Conservation (phyloP, 1,140 invertebrate species). For the Papilio helenus region DNA sequence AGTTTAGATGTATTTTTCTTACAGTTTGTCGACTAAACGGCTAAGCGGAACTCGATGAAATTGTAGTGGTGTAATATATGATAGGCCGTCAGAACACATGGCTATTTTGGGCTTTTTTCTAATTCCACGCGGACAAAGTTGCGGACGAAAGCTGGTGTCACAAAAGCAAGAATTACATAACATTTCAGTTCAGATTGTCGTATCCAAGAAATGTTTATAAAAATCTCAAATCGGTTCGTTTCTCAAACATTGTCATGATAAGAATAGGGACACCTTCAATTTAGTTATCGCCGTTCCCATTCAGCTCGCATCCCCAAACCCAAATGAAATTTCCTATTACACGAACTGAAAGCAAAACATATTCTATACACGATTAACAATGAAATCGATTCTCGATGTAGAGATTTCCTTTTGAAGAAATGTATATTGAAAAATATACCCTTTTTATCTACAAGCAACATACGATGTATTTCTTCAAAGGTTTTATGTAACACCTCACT, state of each 20-base stretch:
- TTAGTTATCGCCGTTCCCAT: background rate
- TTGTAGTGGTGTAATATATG: too few species aligned
- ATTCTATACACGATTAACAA: background rate
- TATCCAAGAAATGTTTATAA: background rate
- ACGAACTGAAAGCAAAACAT: conserved; percentile 16
- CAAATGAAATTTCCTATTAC: background rate
- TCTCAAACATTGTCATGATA: conserved; percentile 15
- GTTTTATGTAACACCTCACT: background rate
- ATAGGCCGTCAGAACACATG: too few species aligned
- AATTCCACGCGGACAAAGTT: too few species aligned
- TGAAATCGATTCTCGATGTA: background rate
- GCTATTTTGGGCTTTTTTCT: too few species aligned
- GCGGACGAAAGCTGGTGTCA: background rate
- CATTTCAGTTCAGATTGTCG: background rate
- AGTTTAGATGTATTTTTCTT: too few species aligned
- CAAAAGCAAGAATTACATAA: background rate
- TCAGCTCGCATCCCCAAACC: conserved; percentile 5
- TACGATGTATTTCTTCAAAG: background rate
- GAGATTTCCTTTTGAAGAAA: background rate
- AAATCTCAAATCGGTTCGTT: background rate
- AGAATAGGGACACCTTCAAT: conserved; percentile 13
- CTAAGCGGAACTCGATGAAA: too few species aligned
- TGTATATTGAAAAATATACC: background rate
- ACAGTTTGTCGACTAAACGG: too few species aligned
- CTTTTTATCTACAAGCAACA: background rate